Percentiles rank a stretch among this genome's conserved stretches.
These are phyloP conservation scores for Acridotheres tristis DNA, from an alignment of 2,797 vertebrate species.

Conservation along the genomic window DNA sequence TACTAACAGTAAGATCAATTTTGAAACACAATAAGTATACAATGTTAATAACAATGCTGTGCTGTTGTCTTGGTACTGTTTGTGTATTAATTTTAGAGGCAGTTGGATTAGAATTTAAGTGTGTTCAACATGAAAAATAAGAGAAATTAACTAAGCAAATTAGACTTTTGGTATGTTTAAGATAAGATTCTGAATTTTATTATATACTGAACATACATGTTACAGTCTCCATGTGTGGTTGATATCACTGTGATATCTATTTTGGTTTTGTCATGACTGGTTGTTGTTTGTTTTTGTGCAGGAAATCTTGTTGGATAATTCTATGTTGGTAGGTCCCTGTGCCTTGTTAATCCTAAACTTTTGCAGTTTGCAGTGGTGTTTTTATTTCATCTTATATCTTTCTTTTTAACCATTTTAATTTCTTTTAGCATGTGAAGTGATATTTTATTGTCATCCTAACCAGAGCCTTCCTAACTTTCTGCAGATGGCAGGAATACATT, in stretches of 20 bases:
- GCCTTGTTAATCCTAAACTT: constrained; percentile 71
- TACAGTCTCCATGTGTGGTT: constrained; percentile 55
- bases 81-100: not conserved
- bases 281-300: constrained; percentile 88
- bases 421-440: constrained; percentile 73
- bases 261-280: constrained; percentile 80
- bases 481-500: constrained; percentile 42
- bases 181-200: constrained; percentile 31
- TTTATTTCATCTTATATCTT: constrained; percentile 64
- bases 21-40: not conserved
- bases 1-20: not conserved
- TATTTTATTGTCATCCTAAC: constrained; percentile 63
- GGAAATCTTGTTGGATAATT: constrained; percentile 96
- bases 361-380: constrained; percentile 74
- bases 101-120: not conserved
- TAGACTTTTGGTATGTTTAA: not conserved
- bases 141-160: not conserved
- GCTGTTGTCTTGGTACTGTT: not conserved
- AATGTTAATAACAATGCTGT: not conserved
- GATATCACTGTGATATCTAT: constrained; percentile 65
- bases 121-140: not conserved
- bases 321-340: constrained; percentile 89
- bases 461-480: constrained; percentile 67
- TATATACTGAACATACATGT: constrained; percentile 39
- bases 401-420: constrained; percentile 73